These are phyloP conservation scores for Scarus forsteni DNA, from an alignment of 2,797 vertebrate genomes.

Conservation along the genomic window DNA sequence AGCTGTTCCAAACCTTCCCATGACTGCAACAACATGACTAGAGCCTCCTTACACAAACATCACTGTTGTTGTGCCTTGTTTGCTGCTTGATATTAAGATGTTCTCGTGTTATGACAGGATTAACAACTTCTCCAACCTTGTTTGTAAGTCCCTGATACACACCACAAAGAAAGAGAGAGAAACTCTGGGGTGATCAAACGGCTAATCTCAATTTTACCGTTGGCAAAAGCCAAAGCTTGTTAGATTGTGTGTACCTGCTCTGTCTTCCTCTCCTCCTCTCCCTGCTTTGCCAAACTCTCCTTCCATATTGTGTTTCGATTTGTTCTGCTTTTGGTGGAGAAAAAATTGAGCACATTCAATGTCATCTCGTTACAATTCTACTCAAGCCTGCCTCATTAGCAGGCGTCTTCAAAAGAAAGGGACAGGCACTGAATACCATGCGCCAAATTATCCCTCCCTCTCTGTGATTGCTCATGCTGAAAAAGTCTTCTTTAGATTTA, in stretches of 20 bases:
- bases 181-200: conserved; percentile 47
- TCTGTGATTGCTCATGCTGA: conserved; percentile 33
- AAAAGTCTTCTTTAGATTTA: conserved; percentile 26
- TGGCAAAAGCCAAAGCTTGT: conserved; percentile 50
- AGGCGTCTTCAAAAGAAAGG: conserved; percentile 59
- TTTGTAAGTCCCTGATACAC: conserved; percentile 41
- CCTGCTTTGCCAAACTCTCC: conserved; percentile 38
- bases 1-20: no score
- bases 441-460: conserved; percentile 36
- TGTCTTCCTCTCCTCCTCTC: conserved; percentile 35
- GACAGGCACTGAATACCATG: conserved; percentile 42
- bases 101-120: conserved; percentile 19
- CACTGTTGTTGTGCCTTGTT: background rate
- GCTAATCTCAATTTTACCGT: conserved; percentile 61
- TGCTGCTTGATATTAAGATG: background rate
- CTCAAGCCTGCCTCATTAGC: conserved; percentile 61
- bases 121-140: conserved; percentile 11
- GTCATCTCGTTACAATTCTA: conserved; percentile 54
- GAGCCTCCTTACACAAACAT: background rate
- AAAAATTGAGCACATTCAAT: conserved; percentile 57
- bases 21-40: background rate
- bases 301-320: conserved; percentile 59
- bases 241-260: conserved; percentile 56
- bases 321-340: conserved; percentile 55
- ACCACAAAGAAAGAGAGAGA: conserved; percentile 21